These are phyloP conservation scores for Ariopsis seemanni DNA, from an alignment of 2,113 vertebrate species.

Conservation along the genomic window DNA sequence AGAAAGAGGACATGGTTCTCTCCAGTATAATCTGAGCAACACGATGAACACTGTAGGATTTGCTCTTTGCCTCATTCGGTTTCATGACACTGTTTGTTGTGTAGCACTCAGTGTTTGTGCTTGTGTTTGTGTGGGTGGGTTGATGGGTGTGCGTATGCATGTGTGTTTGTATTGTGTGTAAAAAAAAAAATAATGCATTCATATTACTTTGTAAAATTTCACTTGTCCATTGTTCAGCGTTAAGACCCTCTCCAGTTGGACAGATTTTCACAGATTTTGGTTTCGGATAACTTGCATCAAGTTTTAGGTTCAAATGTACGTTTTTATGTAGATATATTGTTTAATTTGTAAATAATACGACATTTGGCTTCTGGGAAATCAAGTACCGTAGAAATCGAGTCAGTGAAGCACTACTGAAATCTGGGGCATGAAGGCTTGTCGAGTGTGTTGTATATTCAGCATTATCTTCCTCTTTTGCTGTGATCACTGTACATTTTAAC, in stretches of 20 bases:
- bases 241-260: constrained; percentile 26
- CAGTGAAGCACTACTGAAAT: constrained; percentile 72
- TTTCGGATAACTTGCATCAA: constrained; percentile 98
- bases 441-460: constrained; percentile 77
- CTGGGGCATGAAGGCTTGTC: constrained; percentile 75
- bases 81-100: constrained; percentile 24
- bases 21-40: constrained; percentile 51
- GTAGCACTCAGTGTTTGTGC: constrained; percentile 31
- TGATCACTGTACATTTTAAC: constrained; percentile 70
- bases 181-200: constrained; percentile 1
- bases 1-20: constrained; percentile 38
- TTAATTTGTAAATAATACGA: constrained; percentile 93
- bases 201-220: constrained; percentile 10
- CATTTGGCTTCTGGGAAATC: constrained; percentile 72
- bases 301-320: constrained; percentile 92
- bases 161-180: constrained; percentile 6
- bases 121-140: constrained; percentile 44
- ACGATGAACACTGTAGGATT: constrained; percentile 29
- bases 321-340: constrained; percentile 89
- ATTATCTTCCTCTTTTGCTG: constrained; percentile 71
- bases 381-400: constrained; percentile 64
- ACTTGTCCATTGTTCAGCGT: constrained; percentile 26
- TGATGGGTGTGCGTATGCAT: neutral
- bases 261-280: constrained; percentile 61
- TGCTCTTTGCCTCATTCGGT: constrained; percentile 32